Conservation (phyloP, 2,113 vertebrate species). For the Junco hyemalis region DNA sequence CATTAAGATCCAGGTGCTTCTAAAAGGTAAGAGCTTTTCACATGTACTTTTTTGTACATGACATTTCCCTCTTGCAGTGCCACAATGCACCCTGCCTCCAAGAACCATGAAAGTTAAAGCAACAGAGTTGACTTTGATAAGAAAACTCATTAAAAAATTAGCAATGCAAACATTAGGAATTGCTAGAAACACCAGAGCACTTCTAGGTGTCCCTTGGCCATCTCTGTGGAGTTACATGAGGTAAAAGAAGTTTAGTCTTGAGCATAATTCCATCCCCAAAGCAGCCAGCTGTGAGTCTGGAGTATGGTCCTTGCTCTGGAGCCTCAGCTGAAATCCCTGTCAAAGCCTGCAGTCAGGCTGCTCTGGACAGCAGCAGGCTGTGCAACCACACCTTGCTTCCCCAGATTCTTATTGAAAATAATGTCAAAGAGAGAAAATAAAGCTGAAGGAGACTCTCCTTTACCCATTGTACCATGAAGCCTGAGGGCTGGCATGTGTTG, state of each 20-base stretch:
- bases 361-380: neutral
- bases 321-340: neutral
- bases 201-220: neutral
- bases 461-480: neutral
- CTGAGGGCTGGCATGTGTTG: neutral
- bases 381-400: neutral
- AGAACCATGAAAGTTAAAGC: neutral
- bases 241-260: neutral
- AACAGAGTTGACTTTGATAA: neutral
- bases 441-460: neutral
- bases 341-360: neutral
- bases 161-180: neutral
- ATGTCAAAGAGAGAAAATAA: neutral
- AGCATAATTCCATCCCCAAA: neutral
- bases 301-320: neutral
- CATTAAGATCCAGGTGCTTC: neutral
- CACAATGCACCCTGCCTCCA: neutral
- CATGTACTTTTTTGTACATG: neutral
- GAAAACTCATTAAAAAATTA: neutral
- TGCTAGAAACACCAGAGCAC: neutral
- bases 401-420: neutral
- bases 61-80: neutral
- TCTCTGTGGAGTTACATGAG: neutral
- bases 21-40: neutral
- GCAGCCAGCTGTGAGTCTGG: neutral